Conservation (phyloP, 2,113 vertebrate species). For the Anser brachyrhynchus region DNA sequence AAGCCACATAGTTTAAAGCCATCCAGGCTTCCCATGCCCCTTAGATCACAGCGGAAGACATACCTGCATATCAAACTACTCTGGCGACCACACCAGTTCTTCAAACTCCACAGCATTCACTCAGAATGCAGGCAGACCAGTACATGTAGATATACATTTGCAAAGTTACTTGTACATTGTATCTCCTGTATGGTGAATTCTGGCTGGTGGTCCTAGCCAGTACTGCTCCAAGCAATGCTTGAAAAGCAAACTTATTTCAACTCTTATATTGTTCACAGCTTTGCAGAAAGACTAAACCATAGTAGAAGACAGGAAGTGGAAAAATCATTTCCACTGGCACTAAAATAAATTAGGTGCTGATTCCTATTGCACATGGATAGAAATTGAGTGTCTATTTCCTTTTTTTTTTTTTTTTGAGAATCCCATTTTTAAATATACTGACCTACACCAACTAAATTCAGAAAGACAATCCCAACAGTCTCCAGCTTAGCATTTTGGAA, state of each 20-base stretch:
- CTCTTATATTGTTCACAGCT: not conserved
- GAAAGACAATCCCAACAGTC: not conserved
- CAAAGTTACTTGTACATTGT: not conserved
- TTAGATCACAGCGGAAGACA: not conserved
- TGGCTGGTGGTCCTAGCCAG: not conserved
- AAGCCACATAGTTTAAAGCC: not conserved
- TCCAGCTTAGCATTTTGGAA: not conserved
- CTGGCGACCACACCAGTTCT: not conserved
- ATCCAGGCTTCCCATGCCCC: not conserved
- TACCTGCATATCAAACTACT: not conserved
- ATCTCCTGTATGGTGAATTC: not conserved
- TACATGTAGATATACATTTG: accelerated
- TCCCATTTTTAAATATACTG: not conserved
- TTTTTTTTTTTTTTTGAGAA: not conserved
- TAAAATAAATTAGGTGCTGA: not conserved
- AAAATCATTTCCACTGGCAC: not conserved
- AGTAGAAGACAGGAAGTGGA: not conserved
- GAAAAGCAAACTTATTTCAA: not conserved
- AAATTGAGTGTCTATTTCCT: not conserved
- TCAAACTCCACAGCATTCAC: not conserved
- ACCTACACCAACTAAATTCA: not conserved
- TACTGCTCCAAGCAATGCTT: not conserved
- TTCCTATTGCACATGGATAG: not conserved
- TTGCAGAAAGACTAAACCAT: not conserved
- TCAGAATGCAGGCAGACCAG: not conserved